phyloP scores from a whole-genome alignment of 2,888 invertebrate species.

The Lottia scabra region DNA sequence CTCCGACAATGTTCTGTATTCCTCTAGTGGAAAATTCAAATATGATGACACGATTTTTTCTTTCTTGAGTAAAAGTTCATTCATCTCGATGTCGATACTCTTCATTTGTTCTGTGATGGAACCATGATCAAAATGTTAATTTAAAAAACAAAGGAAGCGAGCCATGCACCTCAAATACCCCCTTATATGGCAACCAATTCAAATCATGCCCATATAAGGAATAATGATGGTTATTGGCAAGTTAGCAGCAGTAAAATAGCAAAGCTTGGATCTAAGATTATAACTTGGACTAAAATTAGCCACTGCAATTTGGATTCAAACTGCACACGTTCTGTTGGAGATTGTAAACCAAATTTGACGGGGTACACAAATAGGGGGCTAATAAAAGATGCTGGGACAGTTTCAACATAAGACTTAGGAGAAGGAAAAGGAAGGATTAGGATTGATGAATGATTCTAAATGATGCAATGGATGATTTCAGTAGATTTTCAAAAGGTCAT shows the following conservation, averaged over 20 bases:
- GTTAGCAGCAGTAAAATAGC: conserved; percentile 1
- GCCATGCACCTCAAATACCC: conserved; percentile 8
- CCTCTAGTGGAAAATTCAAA: conserved; percentile 80
- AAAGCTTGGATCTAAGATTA: not conserved
- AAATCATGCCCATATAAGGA: conserved; percentile 3
- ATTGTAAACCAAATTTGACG: too few species aligned
- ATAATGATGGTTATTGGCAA: not conserved
- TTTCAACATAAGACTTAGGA: too few species aligned
- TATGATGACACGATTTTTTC: conserved; percentile 82
- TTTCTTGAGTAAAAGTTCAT: conserved; percentile 79
- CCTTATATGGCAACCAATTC: not conserved
- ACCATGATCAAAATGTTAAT: not conserved
- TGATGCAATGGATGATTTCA: too few species aligned
- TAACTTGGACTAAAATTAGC: too few species aligned
- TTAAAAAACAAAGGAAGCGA: conserved; percentile 19
- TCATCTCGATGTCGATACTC: conserved; percentile 80
- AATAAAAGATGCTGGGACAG: too few species aligned
- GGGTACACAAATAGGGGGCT: too few species aligned
- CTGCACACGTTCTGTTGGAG: too few species aligned
- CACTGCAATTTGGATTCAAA: too few species aligned
- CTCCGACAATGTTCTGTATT: conserved; percentile 78
- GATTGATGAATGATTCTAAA: too few species aligned
- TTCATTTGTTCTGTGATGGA: conserved; percentile 77
- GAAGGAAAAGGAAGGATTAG: too few species aligned
- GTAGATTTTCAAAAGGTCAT: too few species aligned